These are phyloP conservation scores for Gymnobelideus leadbeateri DNA, from an alignment of 2,113 vertebrate genomes.

Conservation along the genomic window DNA sequence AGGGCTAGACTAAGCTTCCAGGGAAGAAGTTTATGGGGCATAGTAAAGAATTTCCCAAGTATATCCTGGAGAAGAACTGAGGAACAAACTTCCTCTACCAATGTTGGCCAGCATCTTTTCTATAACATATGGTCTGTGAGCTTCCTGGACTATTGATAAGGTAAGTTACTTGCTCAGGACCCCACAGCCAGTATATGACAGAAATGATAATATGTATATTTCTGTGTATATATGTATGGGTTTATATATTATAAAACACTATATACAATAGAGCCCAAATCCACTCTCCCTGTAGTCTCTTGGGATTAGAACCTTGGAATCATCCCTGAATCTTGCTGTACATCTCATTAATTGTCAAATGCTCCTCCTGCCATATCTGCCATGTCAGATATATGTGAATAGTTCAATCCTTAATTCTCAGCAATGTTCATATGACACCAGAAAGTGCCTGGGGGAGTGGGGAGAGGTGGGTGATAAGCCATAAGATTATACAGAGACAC, in stretches of 20 bases:
- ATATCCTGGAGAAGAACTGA: neutral
- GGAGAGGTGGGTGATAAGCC: neutral
- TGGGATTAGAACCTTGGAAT: neutral
- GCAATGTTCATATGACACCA: neutral
- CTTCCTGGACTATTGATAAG: neutral
- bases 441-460: neutral
- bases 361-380: neutral
- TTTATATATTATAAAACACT: neutral
- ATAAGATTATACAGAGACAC: neutral
- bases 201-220: neutral
- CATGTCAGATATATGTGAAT: neutral
- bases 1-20: neutral
- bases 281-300: too few relatives aligned
- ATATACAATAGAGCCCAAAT: neutral
- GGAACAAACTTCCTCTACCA: neutral
- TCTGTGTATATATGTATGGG: too few relatives aligned
- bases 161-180: neutral
- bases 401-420: neutral
- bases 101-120: neutral
- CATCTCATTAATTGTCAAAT: neutral
- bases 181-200: neutral
- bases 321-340: neutral
- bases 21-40: neutral
- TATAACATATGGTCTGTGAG: neutral
- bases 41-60: neutral